Base-by-base conservation (phyloP, 2,888 invertebrate species). In the Tetheella fluctuosa region DNA sequence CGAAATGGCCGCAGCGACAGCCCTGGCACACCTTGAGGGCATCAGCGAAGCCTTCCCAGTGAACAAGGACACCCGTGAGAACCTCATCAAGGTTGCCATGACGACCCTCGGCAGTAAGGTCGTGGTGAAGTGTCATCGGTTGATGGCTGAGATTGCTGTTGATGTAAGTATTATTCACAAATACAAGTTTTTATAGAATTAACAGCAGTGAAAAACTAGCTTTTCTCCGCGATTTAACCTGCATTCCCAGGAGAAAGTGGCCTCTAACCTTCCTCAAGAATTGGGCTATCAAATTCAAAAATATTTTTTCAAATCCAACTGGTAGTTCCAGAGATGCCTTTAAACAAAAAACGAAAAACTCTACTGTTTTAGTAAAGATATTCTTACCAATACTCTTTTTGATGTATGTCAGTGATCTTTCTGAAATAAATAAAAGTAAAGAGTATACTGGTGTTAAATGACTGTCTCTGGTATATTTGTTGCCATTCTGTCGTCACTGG, bases 101-200 rank as follows among this genome's bases (percentile, higher is more conserved):
- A 99, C 99, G 0, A 99, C 99, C 0, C 94, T 99, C 20, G 99
- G 99, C 23, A 99, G 99, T 23, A 99, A 99, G 94, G 99, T 99
- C 62, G 97, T 99, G 20, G 99, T 99, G 82, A 98, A 99, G 84
- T 99, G 99, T 79, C 98, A 99, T 82, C 94, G 97, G 57, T 96
- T 99, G 90, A 99, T 99, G 98, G 99, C 99, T 12, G 98, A 99
- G 91, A 99, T 99, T 85, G 99, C 99, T 63, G 99, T 99, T 28
- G 92, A 93, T 83, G 92, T 92, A 60, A 90, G 91, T 90, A 3
- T 34, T 13, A 13, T 34, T 34, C 2, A 34, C 34, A 34, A 34
- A 13, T 7, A 34, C 34, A 30, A 8, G 8, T 30, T 5, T 5
- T 30, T 25, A 25, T n/a, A 25, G 25, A 25, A 25, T 2, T 25